Percentiles rank a stretch among this genome's conserved stretches.
Conservation (phyloP, 2,888 invertebrate genomes). For the Pyralis farinalis region DNA sequence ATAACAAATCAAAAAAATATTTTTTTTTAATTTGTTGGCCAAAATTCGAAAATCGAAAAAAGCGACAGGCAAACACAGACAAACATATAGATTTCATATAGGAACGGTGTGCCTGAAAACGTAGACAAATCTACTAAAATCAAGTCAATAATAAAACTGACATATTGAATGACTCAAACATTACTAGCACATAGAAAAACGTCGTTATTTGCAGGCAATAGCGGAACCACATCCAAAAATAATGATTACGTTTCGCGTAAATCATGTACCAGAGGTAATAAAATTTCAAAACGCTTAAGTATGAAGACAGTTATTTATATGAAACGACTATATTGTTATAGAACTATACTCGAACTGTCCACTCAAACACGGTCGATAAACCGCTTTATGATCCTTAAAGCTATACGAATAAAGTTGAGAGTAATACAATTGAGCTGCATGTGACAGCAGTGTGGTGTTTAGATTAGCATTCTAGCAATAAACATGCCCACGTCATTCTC, state of each 20-base stretch:
- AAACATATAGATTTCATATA: too few species aligned
- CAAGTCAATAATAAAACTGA: too few species aligned
- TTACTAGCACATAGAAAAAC: too few species aligned
- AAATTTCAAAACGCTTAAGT: constrained; percentile 2
- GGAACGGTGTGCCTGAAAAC: too few species aligned
- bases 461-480: constrained; percentile 21
- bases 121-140: too few species aligned
- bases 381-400: background rate
- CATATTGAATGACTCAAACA: too few species aligned
- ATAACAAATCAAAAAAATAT: too few species aligned
- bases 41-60: too few species aligned
- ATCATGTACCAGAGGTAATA: constrained; percentile 3
- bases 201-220: background rate
- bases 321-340: background rate
- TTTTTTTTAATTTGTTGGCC: too few species aligned
- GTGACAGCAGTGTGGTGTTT: background rate
- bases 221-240: constrained; percentile 1
- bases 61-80: too few species aligned
- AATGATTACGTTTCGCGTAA: constrained; percentile 3
- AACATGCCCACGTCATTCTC: constrained; percentile 39
- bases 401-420: background rate
- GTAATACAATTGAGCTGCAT: too few species aligned
- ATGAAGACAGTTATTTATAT: constrained; percentile 7
- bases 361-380: background rate
- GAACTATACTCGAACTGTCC: background rate